These are phyloP conservation scores for Lagria hirta DNA, from an alignment of 2,888 invertebrate species.

Conservation along the genomic window DNA sequence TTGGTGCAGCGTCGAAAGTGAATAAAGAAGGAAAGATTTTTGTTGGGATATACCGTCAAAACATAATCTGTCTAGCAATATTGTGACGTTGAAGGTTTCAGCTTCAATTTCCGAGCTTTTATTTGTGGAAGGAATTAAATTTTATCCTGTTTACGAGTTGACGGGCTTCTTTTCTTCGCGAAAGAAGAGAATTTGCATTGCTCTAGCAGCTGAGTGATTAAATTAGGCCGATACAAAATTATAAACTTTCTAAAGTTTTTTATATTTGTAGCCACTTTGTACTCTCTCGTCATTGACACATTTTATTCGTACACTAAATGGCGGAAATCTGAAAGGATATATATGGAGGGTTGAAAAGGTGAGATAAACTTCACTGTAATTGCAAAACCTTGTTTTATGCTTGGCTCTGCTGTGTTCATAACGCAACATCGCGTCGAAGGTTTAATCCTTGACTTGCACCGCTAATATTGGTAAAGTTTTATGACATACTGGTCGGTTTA, in stretches of 20 bases:
- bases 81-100: constrained; percentile 19
- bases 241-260: constrained; percentile 29
- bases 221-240: constrained; percentile 29
- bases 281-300: constrained; percentile 20
- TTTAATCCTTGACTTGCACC: constrained; percentile 32
- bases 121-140: constrained; percentile 26
- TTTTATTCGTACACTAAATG: constrained; percentile 19
- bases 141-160: constrained; percentile 28
- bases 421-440: constrained; percentile 14
- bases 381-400: constrained; percentile 36
- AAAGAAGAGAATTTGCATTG: constrained; percentile 27
- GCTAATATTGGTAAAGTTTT: constrained; percentile 30
- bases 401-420: constrained; percentile 26
- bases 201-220: constrained; percentile 25
- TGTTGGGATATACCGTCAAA: constrained; percentile 12
- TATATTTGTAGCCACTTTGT: constrained; percentile 22
- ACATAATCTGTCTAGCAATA: constrained; percentile 17
- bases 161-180: constrained; percentile 20
- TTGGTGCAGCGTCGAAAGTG: constrained; percentile 2
- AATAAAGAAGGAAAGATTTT: too few relatives aligned
- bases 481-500: constrained; percentile 26
- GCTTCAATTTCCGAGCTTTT: constrained; percentile 21
- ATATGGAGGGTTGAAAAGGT: constrained; percentile 33
- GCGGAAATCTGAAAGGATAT: constrained; percentile 22
- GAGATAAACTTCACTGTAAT: constrained; percentile 34